Evolutionary conservation across 2,113 vertebrate genomes (phyloP).

Genomic region (Petaurus breviceps): DNA sequence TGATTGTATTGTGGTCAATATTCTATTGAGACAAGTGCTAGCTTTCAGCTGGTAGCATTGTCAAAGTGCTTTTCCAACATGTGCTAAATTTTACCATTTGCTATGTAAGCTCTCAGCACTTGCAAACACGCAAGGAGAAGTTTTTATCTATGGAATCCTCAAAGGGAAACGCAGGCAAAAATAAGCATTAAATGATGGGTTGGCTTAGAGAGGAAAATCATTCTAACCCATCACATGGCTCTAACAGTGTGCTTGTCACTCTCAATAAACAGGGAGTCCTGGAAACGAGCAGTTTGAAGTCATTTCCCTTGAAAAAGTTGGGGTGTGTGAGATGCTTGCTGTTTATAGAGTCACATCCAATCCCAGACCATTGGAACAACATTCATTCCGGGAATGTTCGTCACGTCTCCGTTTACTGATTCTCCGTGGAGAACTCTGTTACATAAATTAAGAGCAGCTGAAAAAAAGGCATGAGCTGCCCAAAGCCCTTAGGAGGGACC

Average conservation of each 20-base stretch:
- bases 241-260: background rate
- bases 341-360: conserved; percentile 1
- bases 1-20: background rate
- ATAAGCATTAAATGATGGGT: background rate
- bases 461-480: background rate
- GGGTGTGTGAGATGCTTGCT: background rate
- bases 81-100: conserved; percentile 46
- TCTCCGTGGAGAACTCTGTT: background rate
- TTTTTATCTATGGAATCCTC: conserved; percentile 9
- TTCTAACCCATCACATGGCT: background rate
- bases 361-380: background rate
- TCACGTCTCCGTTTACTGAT: background rate
- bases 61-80: conserved; percentile 18
- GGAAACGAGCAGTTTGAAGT: background rate
- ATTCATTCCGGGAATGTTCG: background rate
- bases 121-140: background rate
- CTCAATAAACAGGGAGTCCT: background rate
- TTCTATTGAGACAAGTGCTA: background rate
- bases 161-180: background rate
- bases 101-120: conserved; percentile 35
- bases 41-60: conserved; percentile 18
- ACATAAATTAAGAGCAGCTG: background rate
- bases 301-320: background rate
- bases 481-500: background rate
- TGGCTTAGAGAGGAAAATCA: background rate